Percentiles rank a stretch among this genome's conserved stretches.
These are phyloP conservation scores for Momotus momota DNA, from an alignment of 2,797 vertebrate species.

Conservation along the genomic window DNA sequence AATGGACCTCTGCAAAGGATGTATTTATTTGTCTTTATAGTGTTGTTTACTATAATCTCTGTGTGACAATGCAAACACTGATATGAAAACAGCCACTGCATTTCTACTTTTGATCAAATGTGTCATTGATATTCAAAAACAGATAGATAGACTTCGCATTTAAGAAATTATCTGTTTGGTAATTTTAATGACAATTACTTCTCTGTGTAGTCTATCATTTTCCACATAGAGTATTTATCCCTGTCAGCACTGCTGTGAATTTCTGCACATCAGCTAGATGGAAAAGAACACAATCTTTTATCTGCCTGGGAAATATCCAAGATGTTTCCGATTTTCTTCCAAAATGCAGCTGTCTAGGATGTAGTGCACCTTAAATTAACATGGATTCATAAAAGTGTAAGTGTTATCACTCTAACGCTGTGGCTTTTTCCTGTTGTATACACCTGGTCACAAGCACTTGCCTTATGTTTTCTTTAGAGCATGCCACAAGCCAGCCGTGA, in stretches of 20 bases:
- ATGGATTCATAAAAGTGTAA: slow-evolving; percentile 66
- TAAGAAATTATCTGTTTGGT: slow-evolving; percentile 39
- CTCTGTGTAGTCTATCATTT: slow-evolving; percentile 60
- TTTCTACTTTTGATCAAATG: slow-evolving; percentile 3
- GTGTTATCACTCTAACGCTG: slow-evolving; percentile 60
- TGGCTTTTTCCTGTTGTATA: slow-evolving; percentile 47
- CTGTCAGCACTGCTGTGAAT: slow-evolving; percentile 74
- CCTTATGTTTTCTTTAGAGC: background rate
- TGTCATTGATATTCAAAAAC: background rate
- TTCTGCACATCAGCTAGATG: slow-evolving; percentile 73
- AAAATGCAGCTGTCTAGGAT: slow-evolving; percentile 73
- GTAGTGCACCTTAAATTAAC: slow-evolving; percentile 75
- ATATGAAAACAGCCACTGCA: background rate
- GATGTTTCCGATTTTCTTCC: slow-evolving; percentile 70
- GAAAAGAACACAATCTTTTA: slow-evolving; percentile 74
- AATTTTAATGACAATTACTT: slow-evolving; percentile 64
- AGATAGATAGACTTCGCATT: background rate
- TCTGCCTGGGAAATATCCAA: slow-evolving; percentile 69
- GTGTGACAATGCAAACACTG: background rate
- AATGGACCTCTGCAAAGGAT: background rate
- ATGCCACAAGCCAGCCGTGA: background rate
- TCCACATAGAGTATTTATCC: slow-evolving; percentile 70
- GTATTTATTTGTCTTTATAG: background rate
- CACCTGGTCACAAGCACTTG: slow-evolving; percentile 27
- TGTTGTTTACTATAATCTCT: background rate